phyloP scores from a whole-genome alignment of 2,888 invertebrate species.

The Tribolium freemani region DNA sequence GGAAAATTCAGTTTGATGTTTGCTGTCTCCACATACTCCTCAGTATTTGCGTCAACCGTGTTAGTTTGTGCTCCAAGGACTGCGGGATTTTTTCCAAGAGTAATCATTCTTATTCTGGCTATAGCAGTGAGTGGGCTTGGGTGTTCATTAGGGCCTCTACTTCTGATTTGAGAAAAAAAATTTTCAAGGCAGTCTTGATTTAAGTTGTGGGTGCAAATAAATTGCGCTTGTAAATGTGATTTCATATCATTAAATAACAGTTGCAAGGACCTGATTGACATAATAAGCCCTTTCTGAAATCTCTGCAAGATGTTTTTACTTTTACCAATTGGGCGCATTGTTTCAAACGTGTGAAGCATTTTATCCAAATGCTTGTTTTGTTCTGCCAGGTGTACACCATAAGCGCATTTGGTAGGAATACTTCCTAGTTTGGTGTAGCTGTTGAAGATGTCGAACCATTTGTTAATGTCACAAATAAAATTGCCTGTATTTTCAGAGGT shows the following conservation, averaged over 20 bases:
- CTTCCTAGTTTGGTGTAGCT: constrained; percentile 29
- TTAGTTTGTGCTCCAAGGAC: neutral
- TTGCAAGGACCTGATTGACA: constrained; percentile 43
- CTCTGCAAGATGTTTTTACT: constrained; percentile 33
- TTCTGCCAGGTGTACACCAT: neutral
- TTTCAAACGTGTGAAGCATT: neutral
- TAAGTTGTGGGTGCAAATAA: neutral
- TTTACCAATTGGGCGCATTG: constrained; percentile 45
- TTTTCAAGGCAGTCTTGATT: constrained; percentile 19
- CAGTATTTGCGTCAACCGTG: neutral
- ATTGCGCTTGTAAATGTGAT: too few species aligned
- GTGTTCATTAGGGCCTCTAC: constrained; percentile 42
- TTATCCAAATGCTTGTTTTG: neutral
- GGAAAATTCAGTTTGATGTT: neutral
- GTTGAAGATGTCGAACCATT: constrained; percentile 54
- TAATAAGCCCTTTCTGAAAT: constrained; percentile 49
- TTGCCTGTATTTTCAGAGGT: constrained; percentile 26
- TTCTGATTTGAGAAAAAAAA: constrained; percentile 18
- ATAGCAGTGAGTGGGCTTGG: constrained; percentile 39
- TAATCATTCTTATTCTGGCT: constrained; percentile 38
- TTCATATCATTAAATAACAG: constrained; percentile 26
- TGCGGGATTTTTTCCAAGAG: constrained; percentile 39
- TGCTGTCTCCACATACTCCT: neutral
- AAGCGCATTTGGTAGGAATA: neutral
- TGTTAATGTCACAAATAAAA: constrained; percentile 48